Conservation (phyloP, 2,113 vertebrate genomes). For the Chaenocephalus aceratus region DNA sequence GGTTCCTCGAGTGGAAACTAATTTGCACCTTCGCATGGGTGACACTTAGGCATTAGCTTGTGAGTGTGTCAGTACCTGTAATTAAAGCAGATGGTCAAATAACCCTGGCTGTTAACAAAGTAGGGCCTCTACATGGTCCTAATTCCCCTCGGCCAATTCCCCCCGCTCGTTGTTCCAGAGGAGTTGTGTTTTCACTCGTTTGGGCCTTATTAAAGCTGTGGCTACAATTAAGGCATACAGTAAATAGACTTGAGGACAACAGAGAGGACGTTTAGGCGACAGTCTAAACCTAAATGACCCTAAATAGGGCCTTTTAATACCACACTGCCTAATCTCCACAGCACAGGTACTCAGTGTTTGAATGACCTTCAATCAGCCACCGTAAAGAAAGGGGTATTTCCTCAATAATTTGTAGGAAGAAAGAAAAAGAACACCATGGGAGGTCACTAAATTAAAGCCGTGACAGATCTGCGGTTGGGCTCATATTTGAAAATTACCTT, state of each 20-base stretch:
- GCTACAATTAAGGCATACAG: conserved; percentile 66
- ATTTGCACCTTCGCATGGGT: conserved; percentile 76
- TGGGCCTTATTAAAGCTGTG: conserved; percentile 67
- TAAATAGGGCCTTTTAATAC: conserved; percentile 62
- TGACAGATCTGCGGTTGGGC: conserved; percentile 57
- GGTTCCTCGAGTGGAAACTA: conserved; percentile 71
- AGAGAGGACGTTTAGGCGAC: conserved; percentile 45
- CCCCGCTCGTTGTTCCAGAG: conserved; percentile 56
- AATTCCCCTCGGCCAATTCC: conserved; percentile 72
- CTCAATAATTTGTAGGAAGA: conserved; percentile 23
- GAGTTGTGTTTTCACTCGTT: conserved; percentile 64
- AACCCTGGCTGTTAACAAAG: conserved; percentile 74
- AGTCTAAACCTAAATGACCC: conserved; percentile 59
- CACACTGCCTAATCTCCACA: conserved; percentile 54
- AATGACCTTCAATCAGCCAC: conserved; percentile 61
- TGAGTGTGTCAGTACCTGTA: conserved; percentile 78
- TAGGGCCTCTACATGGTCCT: conserved; percentile 59
- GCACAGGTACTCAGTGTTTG: conserved; percentile 58
- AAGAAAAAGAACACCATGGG: conserved; percentile 53
- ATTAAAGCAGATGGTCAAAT: conserved; percentile 85
- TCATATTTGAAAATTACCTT: conserved; percentile 60
- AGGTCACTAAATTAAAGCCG: conserved; percentile 63
- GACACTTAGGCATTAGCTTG: conserved; percentile 71
- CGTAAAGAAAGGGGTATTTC: conserved; percentile 35
- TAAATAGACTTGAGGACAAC: conserved; percentile 60